Evolutionary conservation across 2,888 invertebrate species (phyloP), one percentile per base, ranked within the genome.

Genomic region (Argynnis bischoffii): DNA sequence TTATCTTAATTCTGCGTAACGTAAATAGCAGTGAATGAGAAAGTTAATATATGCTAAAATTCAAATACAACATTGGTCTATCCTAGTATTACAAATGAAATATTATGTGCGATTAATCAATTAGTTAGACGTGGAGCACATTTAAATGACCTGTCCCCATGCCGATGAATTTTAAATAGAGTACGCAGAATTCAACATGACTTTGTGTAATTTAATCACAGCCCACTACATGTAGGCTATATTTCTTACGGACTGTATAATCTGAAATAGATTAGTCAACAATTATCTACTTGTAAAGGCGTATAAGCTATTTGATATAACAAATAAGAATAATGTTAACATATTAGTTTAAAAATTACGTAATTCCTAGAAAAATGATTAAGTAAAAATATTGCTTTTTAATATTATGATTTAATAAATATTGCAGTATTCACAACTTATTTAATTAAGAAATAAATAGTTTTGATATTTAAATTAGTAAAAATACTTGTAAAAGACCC

Each of bases 251-350:
- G 67, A 67, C 72, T 69, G 67, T 71, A 67, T 72, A 71, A 70
- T 74, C 72, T 72, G 59, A 67, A 64, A 72, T 65, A 72, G 69
- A 72, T 74, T 71, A 74, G 69, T 72, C 74, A 72, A 72, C 71
- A 64, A 74, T 72, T 71, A 74, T 66, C 53, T 67, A 67, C 61
- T 66, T 60, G 66, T 63, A 59, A 64, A 69, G 70, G 69, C 68
- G 68, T 70, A 66, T 35, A 57, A 31, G 63, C 55, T 51, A 68
- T 68, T 70, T 59, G 63, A 50, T 63, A 55, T 26, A 48, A 16
- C 59, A 66, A 65, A 31, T 26, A 59, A 63, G 65, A 63, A 63
- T 63, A 67, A 55, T 56, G 56, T 69, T 63, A 46, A 56, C 48
- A 53, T 5, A 63, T 65, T 53, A 26, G 16, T 65, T 57, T 61